phyloP scores from a whole-genome alignment of 2,113 vertebrate species.

The Halcyon malimbica region DNA sequence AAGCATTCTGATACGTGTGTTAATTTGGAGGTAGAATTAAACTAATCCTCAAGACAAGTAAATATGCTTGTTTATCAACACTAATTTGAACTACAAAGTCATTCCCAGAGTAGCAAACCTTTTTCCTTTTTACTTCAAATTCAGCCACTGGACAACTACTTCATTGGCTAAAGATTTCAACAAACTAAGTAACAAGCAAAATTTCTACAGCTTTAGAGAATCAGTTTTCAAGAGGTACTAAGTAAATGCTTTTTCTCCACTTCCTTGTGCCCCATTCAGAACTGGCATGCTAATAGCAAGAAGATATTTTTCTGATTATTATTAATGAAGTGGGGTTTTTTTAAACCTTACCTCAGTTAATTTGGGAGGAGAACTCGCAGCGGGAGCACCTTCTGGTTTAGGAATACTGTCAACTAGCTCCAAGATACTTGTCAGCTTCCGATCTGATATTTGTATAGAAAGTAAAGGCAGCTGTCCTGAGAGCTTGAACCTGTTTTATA shows the following conservation, averaged over 20 bases:
- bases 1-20: accelerated
- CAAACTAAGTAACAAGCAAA: not conserved
- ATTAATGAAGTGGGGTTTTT: not conserved
- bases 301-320: not conserved
- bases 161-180: not conserved
- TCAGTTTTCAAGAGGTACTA: not conserved
- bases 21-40: not conserved
- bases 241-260: not conserved
- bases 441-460: slow-evolving; percentile 90
- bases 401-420: slow-evolving; percentile 92
- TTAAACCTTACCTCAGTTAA: slow-evolving; percentile 76
- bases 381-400: slow-evolving; percentile 79
- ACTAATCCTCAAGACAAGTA: not conserved
- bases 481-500: slow-evolving; percentile 87
- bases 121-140: not conserved
- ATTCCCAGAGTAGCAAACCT: not conserved
- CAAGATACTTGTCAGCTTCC: slow-evolving; percentile 87
- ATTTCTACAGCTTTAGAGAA: not conserved
- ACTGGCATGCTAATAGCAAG: not conserved
- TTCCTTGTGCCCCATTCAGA: not conserved
- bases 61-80: not conserved
- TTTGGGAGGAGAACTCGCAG: slow-evolving; percentile 56
- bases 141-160: not conserved
- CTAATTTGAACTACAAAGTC: not conserved
- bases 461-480: slow-evolving; percentile 89